Evolutionary conservation across 2,113 vertebrate species (phyloP).

Genomic region (Melospiza melodia): DNA sequence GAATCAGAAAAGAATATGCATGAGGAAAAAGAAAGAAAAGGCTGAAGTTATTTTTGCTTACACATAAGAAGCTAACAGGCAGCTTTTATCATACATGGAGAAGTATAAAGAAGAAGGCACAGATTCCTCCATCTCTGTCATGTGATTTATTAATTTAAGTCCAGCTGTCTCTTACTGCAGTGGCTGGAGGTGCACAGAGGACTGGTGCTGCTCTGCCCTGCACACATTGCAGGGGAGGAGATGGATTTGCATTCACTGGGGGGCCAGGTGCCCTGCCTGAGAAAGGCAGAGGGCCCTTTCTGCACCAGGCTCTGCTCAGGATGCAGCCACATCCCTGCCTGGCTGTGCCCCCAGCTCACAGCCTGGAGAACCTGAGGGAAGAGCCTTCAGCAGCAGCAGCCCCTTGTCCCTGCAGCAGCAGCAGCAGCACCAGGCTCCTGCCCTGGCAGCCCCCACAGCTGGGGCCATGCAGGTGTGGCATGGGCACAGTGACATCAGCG

Average conservation of each 20-base stretch:
- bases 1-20: not conserved
- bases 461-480: fast-evolving
- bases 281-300: not conserved
- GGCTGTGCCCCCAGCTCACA: not conserved
- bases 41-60: not conserved
- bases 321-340: not conserved
- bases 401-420: too few species aligned
- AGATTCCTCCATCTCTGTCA: not conserved
- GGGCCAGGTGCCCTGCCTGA: fast-evolving
- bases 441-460: not conserved
- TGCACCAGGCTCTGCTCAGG: not conserved
- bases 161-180: not conserved
- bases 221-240: fast-evolving
- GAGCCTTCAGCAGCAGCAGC: not conserved
- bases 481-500: not conserved
- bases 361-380: not conserved
- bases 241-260: not conserved
- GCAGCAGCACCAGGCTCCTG: not conserved
- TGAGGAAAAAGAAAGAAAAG: not conserved
- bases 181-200: not conserved
- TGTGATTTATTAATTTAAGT: not conserved
- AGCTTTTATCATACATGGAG: not conserved
- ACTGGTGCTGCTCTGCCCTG: not conserved
- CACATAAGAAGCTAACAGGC: not conserved
- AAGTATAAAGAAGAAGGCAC: not conserved